Conservation (phyloP, 2,888 invertebrate species). For the Diaprepes abbreviatus region DNA sequence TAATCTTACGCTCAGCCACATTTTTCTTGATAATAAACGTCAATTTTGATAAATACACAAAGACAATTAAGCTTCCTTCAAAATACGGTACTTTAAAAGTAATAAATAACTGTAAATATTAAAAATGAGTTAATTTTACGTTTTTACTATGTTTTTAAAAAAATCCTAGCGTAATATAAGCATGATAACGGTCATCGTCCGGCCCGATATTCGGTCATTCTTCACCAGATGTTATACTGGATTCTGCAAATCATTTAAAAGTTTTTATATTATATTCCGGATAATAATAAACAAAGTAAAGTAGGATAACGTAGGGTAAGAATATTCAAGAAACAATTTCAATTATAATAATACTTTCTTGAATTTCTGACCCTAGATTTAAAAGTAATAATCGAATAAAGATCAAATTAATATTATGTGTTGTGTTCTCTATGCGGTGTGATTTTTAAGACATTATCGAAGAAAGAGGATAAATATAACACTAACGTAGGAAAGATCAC, state of each 20-base stretch:
- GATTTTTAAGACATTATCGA: too few species aligned
- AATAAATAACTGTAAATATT: background rate
- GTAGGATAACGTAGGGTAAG: too few species aligned
- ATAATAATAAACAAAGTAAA: background rate
- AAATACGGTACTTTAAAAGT: conserved; percentile 5
- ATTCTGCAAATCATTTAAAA: background rate
- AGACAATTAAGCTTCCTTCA: background rate
- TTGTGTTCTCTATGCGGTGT: too few species aligned
- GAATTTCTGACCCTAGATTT: too few species aligned
- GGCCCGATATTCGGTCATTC: background rate
- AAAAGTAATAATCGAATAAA: too few species aligned
- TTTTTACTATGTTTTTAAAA: conserved; percentile 5
- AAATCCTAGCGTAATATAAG: background rate
- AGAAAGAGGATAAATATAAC: too few species aligned
- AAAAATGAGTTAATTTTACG: background rate
- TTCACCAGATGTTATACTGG: background rate
- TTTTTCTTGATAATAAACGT: background rate
- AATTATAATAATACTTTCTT: too few species aligned
- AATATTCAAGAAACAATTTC: too few species aligned
- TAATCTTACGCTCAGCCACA: too few species aligned
- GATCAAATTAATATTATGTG: too few species aligned
- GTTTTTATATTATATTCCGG: background rate
- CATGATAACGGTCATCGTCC: background rate
- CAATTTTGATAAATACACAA: background rate
- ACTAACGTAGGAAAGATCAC: too few species aligned